Base-by-base conservation (phyloP, 2,888 invertebrate genomes). In the Odiellus spinosus region DNA sequence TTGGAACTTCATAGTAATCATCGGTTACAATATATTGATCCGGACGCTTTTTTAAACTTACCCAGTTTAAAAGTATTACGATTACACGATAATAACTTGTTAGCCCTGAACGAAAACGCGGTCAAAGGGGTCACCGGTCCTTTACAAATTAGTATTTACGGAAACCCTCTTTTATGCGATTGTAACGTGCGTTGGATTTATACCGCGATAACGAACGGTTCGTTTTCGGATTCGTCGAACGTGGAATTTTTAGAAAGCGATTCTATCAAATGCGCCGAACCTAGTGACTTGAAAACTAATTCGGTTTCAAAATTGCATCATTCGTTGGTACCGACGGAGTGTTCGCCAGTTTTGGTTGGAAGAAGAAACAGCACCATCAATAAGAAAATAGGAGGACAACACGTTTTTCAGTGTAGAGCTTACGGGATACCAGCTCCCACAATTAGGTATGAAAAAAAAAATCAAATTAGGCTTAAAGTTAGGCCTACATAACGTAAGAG, bases 111-210 rank as follows among this genome's bases (percentile, higher is more conserved):
- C 35, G 51, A 59, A 32, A 56, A 58, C 35, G 53, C 67, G 26
- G 54, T 59, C 3, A 52, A 57, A 3, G 56, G 56, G 12, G 55
- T 67, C 41, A 63, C 20, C 56, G 63, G 32, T 55, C 56, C 38
- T 1, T n/a, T 49, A n/a, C 49, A 53, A 20, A 45, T 53, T 19
- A 48, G 46, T 41, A 55, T 69, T 12, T 61, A 65, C 47, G 63
- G 64, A 42, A 69, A 69, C 53, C 68, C 67, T 5, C 55, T 70
- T 2, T 59, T 58, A 26, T 70, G 70, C 57, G 69, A 70, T 57
- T 70, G 70, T 54, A 69, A 69, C 57, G 57, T 61, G 4, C 51
- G 57, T 11, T 63, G 62, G 62, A 51, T 63, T 21, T 17, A 11
- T 17, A 18, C 10, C 8, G 38, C 38, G 10, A 15, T 38, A n/a